Percentiles rank a stretch among this genome's conserved stretches.
These are phyloP conservation scores for Macquaria ambigua DNA, from an alignment of 2,113 vertebrate genomes.

Conservation along the genomic window DNA sequence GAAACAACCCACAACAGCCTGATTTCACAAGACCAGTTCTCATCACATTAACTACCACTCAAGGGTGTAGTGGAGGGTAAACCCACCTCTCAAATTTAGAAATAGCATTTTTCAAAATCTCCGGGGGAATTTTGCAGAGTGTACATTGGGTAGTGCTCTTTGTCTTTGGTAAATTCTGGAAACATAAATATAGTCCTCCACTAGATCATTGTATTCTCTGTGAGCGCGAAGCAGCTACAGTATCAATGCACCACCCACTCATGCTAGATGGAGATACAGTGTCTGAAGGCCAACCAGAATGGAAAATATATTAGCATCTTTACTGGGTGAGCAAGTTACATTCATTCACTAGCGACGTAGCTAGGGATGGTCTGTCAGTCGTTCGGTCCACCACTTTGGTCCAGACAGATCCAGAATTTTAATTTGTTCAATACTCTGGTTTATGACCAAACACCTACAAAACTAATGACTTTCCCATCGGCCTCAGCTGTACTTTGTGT, in stretches of 20 bases:
- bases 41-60: conserved; percentile 12
- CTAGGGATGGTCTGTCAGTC: background rate
- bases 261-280: background rate
- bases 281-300: background rate
- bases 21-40: conserved; percentile 33
- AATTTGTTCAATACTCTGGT: background rate
- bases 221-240: background rate
- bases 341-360: background rate
- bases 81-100: conserved; percentile 1
- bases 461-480: background rate
- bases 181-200: background rate
- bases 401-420: background rate
- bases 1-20: conserved; percentile 8
- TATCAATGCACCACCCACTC: background rate
- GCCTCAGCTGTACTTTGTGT: no score
- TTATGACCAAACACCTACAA: background rate
- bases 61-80: conserved; percentile 18
- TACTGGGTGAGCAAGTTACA: background rate
- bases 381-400: background rate
- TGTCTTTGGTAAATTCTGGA: background rate
- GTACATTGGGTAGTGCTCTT: background rate
- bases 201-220: background rate
- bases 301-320: background rate
- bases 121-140: conserved; percentile 11
- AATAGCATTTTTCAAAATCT: conserved; percentile 19